Conservation (phyloP, 1,140 invertebrate species). For the Diuraphis noxia region DNA sequence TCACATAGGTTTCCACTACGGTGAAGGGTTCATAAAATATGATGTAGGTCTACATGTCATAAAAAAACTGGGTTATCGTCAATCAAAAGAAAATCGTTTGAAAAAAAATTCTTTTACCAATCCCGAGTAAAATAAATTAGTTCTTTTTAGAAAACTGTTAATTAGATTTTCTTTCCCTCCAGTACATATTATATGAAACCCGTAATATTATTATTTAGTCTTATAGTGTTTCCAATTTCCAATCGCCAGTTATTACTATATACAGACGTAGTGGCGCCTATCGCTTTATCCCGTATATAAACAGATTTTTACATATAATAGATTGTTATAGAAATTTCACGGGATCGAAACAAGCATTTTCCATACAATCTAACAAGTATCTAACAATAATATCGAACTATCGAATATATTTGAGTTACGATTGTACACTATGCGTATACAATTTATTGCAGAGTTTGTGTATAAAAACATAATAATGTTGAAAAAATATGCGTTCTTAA, state of each 20-base stretch:
- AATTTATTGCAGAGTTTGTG: too few species aligned
- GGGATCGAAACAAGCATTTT: too few species aligned
- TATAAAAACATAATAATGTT: too few species aligned
- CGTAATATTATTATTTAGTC: conserved; percentile 3
- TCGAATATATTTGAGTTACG: too few species aligned
- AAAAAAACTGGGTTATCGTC: background rate
- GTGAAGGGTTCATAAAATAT: background rate
- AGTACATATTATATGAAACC: background rate
- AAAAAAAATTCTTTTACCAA: background rate
- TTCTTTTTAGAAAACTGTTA: background rate
- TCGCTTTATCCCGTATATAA: background rate
- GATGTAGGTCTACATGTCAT: background rate
- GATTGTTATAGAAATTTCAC: too few species aligned
- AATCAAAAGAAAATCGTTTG: background rate
- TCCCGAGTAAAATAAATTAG: background rate
- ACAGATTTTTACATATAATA: too few species aligned
- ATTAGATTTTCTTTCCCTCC: background rate
- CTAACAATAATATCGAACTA: too few species aligned
- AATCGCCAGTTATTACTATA: background rate
- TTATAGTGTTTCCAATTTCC: background rate
- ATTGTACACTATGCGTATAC: too few species aligned
- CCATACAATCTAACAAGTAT: too few species aligned
- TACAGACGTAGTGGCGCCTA: background rate
- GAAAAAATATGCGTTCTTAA: too few species aligned
- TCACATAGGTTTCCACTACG: background rate